Conservation (phyloP, 2,797 vertebrate species). For the Eulemur mongoz region DNA sequence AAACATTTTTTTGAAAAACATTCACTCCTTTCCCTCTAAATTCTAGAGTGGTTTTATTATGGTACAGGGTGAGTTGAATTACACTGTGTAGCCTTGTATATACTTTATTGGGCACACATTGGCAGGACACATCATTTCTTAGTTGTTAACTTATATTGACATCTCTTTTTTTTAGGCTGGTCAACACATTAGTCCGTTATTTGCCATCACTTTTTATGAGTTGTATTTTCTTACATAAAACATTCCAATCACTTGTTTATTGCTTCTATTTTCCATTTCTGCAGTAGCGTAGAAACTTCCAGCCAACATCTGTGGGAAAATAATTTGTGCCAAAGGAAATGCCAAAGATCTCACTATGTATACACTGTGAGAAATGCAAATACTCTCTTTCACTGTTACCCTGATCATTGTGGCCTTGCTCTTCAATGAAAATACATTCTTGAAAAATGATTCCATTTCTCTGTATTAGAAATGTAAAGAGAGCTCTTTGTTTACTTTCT, state of each 20-base stretch:
- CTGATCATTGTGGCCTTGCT: neutral
- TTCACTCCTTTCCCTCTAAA: neutral
- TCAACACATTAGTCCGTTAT: neutral
- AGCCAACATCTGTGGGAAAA: neutral
- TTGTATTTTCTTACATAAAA: slow-evolving; percentile 44
- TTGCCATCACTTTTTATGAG: neutral
- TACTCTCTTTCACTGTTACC: neutral
- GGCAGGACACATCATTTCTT: neutral
- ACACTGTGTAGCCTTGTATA: neutral
- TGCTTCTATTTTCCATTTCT: slow-evolving; percentile 12
- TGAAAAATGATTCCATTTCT: neutral
- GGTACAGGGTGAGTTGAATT: neutral
- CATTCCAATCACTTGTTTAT: neutral
- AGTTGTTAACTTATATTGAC: neutral
- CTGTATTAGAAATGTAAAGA: neutral
- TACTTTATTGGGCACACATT: neutral
- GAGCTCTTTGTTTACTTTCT: neutral
- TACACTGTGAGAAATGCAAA: neutral
- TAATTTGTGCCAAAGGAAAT: slow-evolving; percentile 18
- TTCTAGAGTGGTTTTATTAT: slow-evolving; percentile 20
- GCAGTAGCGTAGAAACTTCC: neutral
- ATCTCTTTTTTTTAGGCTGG: neutral
- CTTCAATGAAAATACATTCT: neutral
- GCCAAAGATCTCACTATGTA: neutral
- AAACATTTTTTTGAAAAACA: neutral